Conservation (phyloP, 1,140 invertebrate genomes). For the Ctenoplectra terminalis region DNA sequence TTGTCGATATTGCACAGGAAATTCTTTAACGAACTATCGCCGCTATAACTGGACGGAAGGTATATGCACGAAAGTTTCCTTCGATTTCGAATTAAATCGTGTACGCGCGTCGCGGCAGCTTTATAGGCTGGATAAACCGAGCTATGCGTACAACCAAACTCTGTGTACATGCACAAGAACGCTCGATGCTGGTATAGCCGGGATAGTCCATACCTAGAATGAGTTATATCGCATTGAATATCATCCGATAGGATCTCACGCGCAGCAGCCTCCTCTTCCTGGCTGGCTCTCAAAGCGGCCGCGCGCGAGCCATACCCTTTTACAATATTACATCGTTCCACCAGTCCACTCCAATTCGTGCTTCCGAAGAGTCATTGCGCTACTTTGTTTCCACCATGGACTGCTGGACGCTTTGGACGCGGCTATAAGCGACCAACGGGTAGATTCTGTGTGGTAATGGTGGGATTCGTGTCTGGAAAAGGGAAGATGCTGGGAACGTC, state of each 20-base stretch:
- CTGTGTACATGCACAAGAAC: not conserved
- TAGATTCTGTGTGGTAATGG: not conserved
- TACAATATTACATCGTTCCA: conserved; percentile 55
- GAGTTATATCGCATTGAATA: conserved; percentile 67
- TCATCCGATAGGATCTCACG: conserved; percentile 64
- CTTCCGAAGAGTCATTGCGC: conserved; percentile 49
- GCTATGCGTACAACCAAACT: too few relatives aligned
- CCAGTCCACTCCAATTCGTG: conserved; percentile 58
- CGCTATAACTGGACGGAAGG: not conserved
- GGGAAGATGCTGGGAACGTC: not conserved
- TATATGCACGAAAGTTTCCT: not conserved
- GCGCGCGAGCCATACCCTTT: conserved; percentile 57
- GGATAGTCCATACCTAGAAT: conserved; percentile 64
- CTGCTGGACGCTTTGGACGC: not conserved
- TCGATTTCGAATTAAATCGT: conserved; percentile 23
- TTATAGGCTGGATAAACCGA: conserved; percentile 22
- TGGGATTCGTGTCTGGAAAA: not conserved
- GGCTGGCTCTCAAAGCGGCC: conserved; percentile 57
- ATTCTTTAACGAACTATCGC: not conserved
- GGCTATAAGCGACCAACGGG: not conserved
- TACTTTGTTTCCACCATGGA: conserved; percentile 29
- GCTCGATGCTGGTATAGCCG: not conserved
- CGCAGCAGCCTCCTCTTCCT: conserved; percentile 52
- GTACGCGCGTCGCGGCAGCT: conserved; percentile 18
- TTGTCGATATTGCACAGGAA: not conserved